Percentiles rank a stretch among this genome's conserved stretches.
phyloP scores from a whole-genome alignment of 2,888 invertebrate species.

The Oscheius sp. region DNA sequence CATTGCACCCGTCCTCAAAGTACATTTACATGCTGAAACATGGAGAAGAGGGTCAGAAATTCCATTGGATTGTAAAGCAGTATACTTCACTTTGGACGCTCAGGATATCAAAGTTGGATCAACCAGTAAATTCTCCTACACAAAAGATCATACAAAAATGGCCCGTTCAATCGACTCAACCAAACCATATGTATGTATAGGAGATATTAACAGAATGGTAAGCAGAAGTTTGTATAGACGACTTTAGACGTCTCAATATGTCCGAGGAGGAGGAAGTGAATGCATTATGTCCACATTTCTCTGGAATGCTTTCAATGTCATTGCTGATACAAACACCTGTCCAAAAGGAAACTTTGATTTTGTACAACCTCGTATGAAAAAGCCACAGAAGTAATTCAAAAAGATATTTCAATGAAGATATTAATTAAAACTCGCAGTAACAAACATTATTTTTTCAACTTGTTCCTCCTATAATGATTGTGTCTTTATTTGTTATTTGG shows the following conservation, averaged over 20 bases:
- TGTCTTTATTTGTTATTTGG: no score
- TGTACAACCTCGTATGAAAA: no score
- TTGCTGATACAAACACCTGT: slow-evolving; percentile 46
- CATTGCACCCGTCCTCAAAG: slow-evolving; percentile 80
- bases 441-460: no score
- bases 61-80: slow-evolving; percentile 49
- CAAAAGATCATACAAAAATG: slow-evolving; percentile 87
- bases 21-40: slow-evolving; percentile 82
- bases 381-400: no score
- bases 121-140: slow-evolving; percentile 63
- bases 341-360: background rate
- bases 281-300: slow-evolving; percentile 79
- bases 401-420: no score
- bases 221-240: slow-evolving; percentile 53
- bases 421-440: no score
- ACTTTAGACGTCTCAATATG: slow-evolving; percentile 80
- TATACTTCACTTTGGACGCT: slow-evolving; percentile 56
- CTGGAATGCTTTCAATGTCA: slow-evolving; percentile 77
- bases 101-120: slow-evolving; percentile 47
- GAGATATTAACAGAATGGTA: slow-evolving; percentile 90
- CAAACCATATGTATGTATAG: slow-evolving; percentile 83
- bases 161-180: slow-evolving; percentile 75
- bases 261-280: slow-evolving; percentile 85
- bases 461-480: no score
- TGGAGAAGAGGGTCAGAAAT: slow-evolving; percentile 85